Evolutionary conservation across 2,888 invertebrate genomes (phyloP).

Genomic region (Thera britannica): DNA sequence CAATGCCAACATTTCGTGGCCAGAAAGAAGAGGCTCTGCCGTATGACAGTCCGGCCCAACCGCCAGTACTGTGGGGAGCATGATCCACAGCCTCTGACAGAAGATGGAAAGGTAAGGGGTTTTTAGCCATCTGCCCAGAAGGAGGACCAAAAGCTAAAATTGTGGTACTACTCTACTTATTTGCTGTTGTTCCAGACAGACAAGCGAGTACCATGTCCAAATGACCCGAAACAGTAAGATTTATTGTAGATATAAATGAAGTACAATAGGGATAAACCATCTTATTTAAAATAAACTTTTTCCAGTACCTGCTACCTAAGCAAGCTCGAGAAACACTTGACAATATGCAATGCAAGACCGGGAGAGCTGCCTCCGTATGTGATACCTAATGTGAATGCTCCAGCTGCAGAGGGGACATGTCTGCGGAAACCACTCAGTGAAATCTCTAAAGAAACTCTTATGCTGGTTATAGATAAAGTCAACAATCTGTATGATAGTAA

Average conservation of each 20-base stretch:
- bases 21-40: constrained; percentile 90
- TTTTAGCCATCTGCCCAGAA: too few species aligned
- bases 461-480: constrained; percentile 68
- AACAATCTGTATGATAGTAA: constrained; percentile 72
- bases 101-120: constrained; percentile 46
- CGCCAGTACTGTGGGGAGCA: constrained; percentile 90
- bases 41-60: constrained; percentile 89
- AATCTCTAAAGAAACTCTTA: constrained; percentile 57
- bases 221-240: constrained; percentile 89
- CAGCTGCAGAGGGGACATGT: constrained; percentile 46
- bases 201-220: constrained; percentile 87
- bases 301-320: constrained; percentile 87
- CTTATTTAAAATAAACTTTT: constrained; percentile 45
- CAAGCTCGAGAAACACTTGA: constrained; percentile 88
- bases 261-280: not conserved
- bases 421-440: constrained; percentile 60
- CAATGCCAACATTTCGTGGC: constrained; percentile 87
- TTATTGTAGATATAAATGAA: not conserved
- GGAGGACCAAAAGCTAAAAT: too few species aligned
- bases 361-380: constrained; percentile 82
- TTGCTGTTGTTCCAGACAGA: constrained; percentile 60
- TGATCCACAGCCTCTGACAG: constrained; percentile 66
- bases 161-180: not conserved
- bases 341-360: constrained; percentile 89
- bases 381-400: constrained; percentile 76